Evolutionary conservation across 1,140 invertebrate genomes (phyloP).

Genomic region (Cylas formicarius): DNA sequence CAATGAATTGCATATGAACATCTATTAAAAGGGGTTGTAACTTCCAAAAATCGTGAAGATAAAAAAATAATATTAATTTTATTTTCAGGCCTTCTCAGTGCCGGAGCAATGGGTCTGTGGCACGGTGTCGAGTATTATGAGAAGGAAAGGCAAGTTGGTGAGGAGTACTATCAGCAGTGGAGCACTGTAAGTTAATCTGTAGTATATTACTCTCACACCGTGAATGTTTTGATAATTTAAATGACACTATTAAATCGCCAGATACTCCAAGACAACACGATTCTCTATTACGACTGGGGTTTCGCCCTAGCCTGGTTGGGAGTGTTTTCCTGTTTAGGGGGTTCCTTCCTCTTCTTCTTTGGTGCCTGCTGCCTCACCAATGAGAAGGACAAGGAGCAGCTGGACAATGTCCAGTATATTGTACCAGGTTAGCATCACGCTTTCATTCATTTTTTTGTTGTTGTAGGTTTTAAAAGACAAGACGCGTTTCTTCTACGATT

Average conservation of each 20-base stretch:
- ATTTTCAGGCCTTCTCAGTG: conserved; percentile 70
- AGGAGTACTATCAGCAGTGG: conserved; percentile 88
- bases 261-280: conserved; percentile 64
- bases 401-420: conserved; percentile 78
- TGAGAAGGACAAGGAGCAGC: conserved; percentile 57
- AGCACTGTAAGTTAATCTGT: conserved; percentile 61
- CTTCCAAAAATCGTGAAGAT: too few relatives aligned
- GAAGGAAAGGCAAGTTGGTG: conserved; percentile 84
- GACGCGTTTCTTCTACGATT: conserved; percentile 82
- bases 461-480: conserved; percentile 78
- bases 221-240: conserved; percentile 18
- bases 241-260: too few relatives aligned
- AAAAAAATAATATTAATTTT: too few relatives aligned
- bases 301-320: conserved; percentile 78
- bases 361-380: conserved; percentile 68
- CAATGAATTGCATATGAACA: too few relatives aligned
- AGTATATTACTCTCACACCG: not conserved
- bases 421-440: conserved; percentile 66
- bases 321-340: conserved; percentile 64
- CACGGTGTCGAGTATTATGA: conserved; percentile 94
- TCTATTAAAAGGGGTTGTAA: too few relatives aligned
- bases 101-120: conserved; percentile 90
- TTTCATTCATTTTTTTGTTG: conserved; percentile 12
- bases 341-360: conserved; percentile 71
- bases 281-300: conserved; percentile 72